These are phyloP conservation scores for Euproctis similis DNA, from an alignment of 2,888 invertebrate genomes.

Conservation along the genomic window DNA sequence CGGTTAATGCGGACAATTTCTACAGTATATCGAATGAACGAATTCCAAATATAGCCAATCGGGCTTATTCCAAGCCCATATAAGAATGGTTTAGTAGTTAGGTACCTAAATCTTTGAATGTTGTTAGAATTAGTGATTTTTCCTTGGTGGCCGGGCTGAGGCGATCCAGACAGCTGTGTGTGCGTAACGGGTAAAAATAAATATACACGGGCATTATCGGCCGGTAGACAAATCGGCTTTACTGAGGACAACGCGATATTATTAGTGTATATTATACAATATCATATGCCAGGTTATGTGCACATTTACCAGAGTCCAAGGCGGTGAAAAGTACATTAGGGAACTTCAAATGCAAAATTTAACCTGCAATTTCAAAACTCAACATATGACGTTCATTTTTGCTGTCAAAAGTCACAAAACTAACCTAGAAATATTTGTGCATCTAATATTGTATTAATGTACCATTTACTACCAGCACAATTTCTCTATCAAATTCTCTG, in stretches of 20 bases:
- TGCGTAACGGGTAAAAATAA: constrained; percentile 75
- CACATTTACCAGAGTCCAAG: constrained; percentile 19
- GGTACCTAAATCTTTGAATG: constrained; percentile 29
- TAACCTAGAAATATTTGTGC: too few species aligned
- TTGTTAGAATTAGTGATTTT: constrained; percentile 44
- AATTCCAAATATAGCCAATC: constrained; percentile 63
- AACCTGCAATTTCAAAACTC: too few species aligned
- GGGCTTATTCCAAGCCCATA: constrained; percentile 32
- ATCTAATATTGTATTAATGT: too few species aligned
- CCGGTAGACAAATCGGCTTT: constrained; percentile 66
- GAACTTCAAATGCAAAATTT: too few species aligned
- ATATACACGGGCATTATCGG: constrained; percentile 69
- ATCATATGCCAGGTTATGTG: constrained; percentile 32
- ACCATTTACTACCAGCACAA: too few species aligned
- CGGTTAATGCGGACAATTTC: constrained; percentile 45
- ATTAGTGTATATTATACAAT: constrained; percentile 54
- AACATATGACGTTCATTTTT: too few species aligned
- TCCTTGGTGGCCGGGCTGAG: constrained; percentile 63
- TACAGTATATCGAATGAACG: constrained; percentile 38
- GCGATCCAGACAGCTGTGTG: constrained; percentile 64
- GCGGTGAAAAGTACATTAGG: constrained; percentile 8
- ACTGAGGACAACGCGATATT: constrained; percentile 62
- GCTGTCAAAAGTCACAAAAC: too few species aligned
- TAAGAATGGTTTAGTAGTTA: constrained; percentile 24
- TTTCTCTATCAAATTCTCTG: too few species aligned